Evolutionary conservation across 2,888 invertebrate genomes (phyloP).

Genomic region (Brachyptera putata): DNA sequence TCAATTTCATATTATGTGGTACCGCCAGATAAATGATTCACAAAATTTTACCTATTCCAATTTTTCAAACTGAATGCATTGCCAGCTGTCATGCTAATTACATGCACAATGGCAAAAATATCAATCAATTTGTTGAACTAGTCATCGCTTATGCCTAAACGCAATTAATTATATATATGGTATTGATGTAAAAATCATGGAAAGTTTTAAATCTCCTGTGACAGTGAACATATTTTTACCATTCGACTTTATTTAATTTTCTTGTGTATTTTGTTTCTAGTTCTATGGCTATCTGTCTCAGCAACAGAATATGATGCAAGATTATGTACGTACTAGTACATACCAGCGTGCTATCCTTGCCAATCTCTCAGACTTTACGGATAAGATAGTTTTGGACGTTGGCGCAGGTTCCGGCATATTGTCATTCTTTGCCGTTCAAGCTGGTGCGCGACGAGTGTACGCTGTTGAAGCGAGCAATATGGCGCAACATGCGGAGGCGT

Average conservation of each 20-base stretch:
- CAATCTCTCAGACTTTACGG: conserved; percentile 87
- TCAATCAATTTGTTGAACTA: too few species aligned
- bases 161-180: too few species aligned
- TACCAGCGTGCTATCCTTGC: conserved; percentile 95
- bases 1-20: too few species aligned
- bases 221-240: too few species aligned
- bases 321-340: conserved; percentile 96
- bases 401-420: conserved; percentile 98
- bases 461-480: conserved; percentile 99
- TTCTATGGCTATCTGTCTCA: conserved; percentile 99
- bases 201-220: too few species aligned
- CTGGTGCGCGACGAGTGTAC: conserved; percentile 93
- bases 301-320: conserved; percentile 99
- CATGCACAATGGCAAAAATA: too few species aligned
- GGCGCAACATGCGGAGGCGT: conserved; percentile 90
- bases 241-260: neutral
- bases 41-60: too few species aligned
- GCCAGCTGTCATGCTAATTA: too few species aligned
- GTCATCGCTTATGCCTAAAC: too few species aligned
- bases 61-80: too few species aligned
- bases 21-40: too few species aligned
- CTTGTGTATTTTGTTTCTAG: conserved; percentile 44
- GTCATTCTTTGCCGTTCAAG: conserved; percentile 97
- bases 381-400: conserved; percentile 93
- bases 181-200: too few species aligned